Conservation (phyloP, 2,888 invertebrate genomes). For the Noctuana brunneofusca region DNA sequence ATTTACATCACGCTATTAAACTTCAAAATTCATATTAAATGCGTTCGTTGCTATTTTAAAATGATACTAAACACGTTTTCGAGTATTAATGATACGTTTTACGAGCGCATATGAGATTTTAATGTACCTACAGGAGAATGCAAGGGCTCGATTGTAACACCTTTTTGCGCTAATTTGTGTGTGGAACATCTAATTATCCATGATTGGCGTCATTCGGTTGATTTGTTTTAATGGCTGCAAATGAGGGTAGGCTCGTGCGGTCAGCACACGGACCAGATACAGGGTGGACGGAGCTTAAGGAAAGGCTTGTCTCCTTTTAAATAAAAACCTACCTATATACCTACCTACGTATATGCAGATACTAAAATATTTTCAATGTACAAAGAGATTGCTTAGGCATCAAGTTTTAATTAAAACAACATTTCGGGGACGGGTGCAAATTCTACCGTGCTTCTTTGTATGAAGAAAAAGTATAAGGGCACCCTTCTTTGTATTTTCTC, state of each 20-base stretch:
- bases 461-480: too few relatives aligned
- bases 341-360: too few relatives aligned
- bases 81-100: conserved; percentile 57
- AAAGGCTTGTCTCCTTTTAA: too few relatives aligned
- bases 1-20: conserved; percentile 23
- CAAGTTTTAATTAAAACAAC: too few relatives aligned
- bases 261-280: too few relatives aligned
- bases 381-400: too few relatives aligned
- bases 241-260: conserved; percentile 67
- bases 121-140: conserved; percentile 54
- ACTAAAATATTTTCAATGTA: too few relatives aligned
- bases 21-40: conserved; percentile 36
- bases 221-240: conserved; percentile 76
- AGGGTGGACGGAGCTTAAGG: too few relatives aligned
- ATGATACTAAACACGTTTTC: conserved; percentile 57
- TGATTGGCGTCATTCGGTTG: conserved; percentile 70
- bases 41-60: conserved; percentile 39
- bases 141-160: conserved; percentile 62
- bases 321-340: too few relatives aligned
- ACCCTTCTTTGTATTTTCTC: too few relatives aligned
- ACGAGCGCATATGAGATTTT: conserved; percentile 55
- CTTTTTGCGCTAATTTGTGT: conserved; percentile 67
- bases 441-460: too few relatives aligned
- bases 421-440: too few relatives aligned
- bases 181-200: conserved; percentile 72